phyloP scores from a whole-genome alignment of 2,113 vertebrate species.

The Glaucomys volans region DNA sequence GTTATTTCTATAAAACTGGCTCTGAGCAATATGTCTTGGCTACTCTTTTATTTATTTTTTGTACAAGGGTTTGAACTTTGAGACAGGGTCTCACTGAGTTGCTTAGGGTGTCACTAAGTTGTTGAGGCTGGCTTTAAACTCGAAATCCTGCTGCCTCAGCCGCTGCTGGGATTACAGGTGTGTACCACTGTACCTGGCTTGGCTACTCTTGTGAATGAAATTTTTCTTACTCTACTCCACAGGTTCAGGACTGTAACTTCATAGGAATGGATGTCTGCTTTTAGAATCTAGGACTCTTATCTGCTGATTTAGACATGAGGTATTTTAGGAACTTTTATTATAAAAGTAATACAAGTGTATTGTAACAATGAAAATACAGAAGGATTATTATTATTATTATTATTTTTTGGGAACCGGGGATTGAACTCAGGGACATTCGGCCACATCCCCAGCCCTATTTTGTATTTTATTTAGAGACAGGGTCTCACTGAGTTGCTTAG shows the following conservation, averaged over 20 bases:
- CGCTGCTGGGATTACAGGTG: no score
- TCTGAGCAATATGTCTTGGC: not conserved
- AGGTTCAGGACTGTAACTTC: not conserved
- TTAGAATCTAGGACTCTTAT: not conserved
- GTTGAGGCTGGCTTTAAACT: no score
- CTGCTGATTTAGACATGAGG: not conserved
- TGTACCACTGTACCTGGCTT: not conserved
- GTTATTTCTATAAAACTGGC: not conserved
- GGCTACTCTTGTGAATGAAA: not conserved
- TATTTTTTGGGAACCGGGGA: no score
- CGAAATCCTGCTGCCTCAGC: no score
- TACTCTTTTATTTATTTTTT: not conserved
- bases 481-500: no score
- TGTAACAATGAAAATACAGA: not conserved
- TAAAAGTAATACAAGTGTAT: not conserved
- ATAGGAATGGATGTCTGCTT: not conserved
- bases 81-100: no score
- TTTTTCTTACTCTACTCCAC: not conserved
- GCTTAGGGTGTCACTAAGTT: no score
- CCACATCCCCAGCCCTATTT: no score
- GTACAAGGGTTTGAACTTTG: no score
- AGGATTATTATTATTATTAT: no score
- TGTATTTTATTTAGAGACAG: no score
- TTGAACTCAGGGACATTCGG: no score
- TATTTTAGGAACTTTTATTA: not conserved